Evolutionary conservation across 1,140 invertebrate species (phyloP).

Genomic region (Micrasema longulum): DNA sequence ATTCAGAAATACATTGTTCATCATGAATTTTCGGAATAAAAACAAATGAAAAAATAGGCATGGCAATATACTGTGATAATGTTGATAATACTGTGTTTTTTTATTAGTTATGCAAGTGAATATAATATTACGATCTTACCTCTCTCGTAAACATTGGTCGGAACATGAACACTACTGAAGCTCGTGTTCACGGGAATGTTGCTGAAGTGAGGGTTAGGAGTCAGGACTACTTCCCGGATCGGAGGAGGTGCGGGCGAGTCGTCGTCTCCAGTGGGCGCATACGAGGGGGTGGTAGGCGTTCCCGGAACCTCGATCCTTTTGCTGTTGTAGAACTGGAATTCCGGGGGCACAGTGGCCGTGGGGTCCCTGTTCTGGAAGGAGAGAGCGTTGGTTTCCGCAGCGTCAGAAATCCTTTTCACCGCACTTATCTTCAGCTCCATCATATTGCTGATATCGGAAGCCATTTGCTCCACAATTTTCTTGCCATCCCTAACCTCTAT

Average conservation of each 20-base stretch:
- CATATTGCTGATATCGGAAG: constrained; percentile 83
- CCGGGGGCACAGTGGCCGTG: constrained; percentile 71
- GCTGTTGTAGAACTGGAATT: constrained; percentile 79
- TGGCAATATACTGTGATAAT: too few species aligned
- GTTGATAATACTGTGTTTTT: too few species aligned
- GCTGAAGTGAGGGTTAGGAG: constrained; percentile 81
- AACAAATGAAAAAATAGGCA: too few species aligned
- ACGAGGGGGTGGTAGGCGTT: constrained; percentile 65
- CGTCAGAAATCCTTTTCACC: constrained; percentile 85
- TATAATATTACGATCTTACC: too few species aligned
- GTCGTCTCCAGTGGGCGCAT: constrained; percentile 67
- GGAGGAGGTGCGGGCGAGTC: constrained; percentile 68
- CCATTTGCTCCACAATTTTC: constrained; percentile 79
- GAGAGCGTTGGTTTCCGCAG: constrained; percentile 80
- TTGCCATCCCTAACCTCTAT: constrained; percentile 77
- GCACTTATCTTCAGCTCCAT: constrained; percentile 87
- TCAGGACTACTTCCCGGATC: constrained; percentile 70
- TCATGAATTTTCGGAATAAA: too few species aligned
- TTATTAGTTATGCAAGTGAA: too few species aligned
- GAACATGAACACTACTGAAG: constrained; percentile 92
- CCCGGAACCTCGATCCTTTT: constrained; percentile 73
- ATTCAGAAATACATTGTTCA: too few species aligned
- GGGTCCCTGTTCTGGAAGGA: constrained; percentile 62
- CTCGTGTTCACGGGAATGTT: constrained; percentile 85
- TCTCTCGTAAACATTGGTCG: constrained; percentile 94